Evolutionary conservation across 2,797 vertebrate genomes (phyloP).

Genomic region (Naso thynnoides): DNA sequence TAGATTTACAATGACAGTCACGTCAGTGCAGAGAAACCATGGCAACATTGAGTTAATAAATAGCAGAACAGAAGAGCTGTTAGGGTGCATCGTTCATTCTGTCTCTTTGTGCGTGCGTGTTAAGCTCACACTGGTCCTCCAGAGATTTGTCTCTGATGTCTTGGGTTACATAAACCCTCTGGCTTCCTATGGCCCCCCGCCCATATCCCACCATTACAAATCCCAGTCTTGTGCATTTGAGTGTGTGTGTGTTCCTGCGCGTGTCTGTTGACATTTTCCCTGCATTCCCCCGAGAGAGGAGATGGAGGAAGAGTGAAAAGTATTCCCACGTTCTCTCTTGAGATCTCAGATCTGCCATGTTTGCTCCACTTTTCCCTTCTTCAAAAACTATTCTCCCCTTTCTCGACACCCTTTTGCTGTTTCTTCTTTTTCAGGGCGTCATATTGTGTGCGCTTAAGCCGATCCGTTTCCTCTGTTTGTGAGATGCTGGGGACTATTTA

Average conservation of each 20-base stretch:
- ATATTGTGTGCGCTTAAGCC: constrained; percentile 53
- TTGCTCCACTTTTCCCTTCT: constrained; percentile 58
- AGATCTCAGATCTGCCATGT: constrained; percentile 69
- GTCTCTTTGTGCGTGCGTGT: constrained; percentile 50
- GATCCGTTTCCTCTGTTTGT: constrained; percentile 52
- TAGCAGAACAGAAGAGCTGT: constrained; percentile 69
- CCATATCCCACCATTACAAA: constrained; percentile 51
- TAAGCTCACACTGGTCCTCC: constrained; percentile 58
- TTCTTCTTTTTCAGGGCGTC: constrained; percentile 42
- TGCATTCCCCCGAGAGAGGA: constrained; percentile 65
- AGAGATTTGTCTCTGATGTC: constrained; percentile 67
- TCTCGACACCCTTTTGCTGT: constrained; percentile 31
- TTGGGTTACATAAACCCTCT: constrained; percentile 72
- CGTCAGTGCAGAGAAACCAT: constrained; percentile 72
- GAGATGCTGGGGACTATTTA: constrained; percentile 51
- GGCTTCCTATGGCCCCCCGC: constrained; percentile 38
- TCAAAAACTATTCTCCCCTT: constrained; percentile 20
- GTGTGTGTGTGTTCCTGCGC: constrained; percentile 23
- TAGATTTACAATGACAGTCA: constrained; percentile 67
- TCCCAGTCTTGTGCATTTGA: constrained; percentile 43
- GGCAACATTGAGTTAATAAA: constrained; percentile 79
- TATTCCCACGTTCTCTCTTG: constrained; percentile 76
- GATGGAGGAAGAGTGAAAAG: constrained; percentile 68
- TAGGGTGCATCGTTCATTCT: constrained; percentile 48
- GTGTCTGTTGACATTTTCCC: constrained; percentile 77